phyloP scores from a whole-genome alignment of 2,888 invertebrate species.

The Capitulum mitella region DNA sequence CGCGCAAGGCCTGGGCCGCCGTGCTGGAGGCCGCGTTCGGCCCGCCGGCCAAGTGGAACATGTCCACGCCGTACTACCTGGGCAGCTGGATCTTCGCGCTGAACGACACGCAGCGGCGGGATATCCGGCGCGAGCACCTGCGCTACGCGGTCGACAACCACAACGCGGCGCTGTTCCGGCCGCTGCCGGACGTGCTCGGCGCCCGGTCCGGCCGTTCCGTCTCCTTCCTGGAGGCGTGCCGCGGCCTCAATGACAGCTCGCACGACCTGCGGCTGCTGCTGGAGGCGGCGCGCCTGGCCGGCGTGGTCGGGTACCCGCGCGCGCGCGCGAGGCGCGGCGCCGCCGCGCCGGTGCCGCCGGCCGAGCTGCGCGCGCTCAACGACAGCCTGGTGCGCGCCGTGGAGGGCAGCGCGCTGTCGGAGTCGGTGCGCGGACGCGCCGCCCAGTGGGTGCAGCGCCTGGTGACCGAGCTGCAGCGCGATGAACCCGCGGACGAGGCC shows the following conservation, averaged over 20 bases:
- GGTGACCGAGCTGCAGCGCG: not conserved
- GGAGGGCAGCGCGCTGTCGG: not conserved
- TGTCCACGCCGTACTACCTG: slow-evolving; percentile 4
- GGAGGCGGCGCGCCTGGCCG: not conserved
- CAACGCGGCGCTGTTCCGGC: slow-evolving; percentile 3
- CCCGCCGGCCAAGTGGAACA: not conserved
- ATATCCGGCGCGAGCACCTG: not conserved
- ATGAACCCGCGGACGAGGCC: not conserved
- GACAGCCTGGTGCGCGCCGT: not conserved
- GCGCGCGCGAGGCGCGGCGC: not conserved
- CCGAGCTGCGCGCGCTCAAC: not conserved
- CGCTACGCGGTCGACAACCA: not conserved
- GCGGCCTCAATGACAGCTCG: not conserved
- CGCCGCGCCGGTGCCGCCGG: not conserved
- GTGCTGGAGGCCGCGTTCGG: not conserved
- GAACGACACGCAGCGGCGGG: not conserved
- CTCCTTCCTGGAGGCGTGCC: slow-evolving; percentile 22
- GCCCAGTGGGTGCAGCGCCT: not conserved
- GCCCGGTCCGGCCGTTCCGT: not conserved
- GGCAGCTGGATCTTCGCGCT: slow-evolving; percentile 22
- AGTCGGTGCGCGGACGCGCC: no score
- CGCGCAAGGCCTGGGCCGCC: not conserved
- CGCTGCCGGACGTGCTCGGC: not conserved
- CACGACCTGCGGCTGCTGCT: not conserved
- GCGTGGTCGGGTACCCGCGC: slow-evolving; percentile 7